Evolutionary conservation across 1,140 invertebrate genomes (phyloP).

Genomic region (Platorchestia sp.): DNA sequence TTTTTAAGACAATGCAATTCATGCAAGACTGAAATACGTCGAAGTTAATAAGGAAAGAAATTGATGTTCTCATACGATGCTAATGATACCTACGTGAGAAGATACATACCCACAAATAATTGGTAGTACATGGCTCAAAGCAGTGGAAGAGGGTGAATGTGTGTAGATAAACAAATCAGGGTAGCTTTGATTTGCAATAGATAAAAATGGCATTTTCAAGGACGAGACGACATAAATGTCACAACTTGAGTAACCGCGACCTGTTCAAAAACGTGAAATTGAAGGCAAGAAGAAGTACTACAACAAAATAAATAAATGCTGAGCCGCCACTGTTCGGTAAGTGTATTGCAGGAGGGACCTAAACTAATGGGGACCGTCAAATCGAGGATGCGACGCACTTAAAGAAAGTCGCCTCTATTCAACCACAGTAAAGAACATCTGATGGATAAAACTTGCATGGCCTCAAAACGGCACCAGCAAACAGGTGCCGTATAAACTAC

Average conservation of each 20-base stretch:
- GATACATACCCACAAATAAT: not conserved
- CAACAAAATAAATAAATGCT: not conserved
- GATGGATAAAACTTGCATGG: not conserved
- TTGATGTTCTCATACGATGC: too few relatives aligned
- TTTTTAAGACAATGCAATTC: not conserved
- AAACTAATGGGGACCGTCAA: conserved; percentile 16
- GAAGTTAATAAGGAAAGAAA: not conserved
- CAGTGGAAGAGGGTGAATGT: not conserved
- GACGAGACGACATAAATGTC: not conserved
- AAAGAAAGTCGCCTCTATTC: not conserved
- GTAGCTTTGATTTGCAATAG: not conserved
- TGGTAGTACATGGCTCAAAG: not conserved
- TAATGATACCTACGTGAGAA: too few relatives aligned
- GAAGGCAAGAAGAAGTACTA: not conserved
- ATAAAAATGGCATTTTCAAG: not conserved
- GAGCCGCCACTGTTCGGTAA: not conserved
- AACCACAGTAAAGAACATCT: not conserved
- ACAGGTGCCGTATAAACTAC: too few relatives aligned
- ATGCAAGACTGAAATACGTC: not conserved
- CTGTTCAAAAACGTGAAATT: not conserved
- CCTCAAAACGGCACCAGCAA: not conserved
- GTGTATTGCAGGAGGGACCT: not conserved
- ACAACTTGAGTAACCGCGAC: not conserved
- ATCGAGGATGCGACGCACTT: not conserved
- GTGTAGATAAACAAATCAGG: not conserved